Base-by-base conservation (phyloP, 2,888 invertebrate species). In the Taphrorychus bicolor region DNA sequence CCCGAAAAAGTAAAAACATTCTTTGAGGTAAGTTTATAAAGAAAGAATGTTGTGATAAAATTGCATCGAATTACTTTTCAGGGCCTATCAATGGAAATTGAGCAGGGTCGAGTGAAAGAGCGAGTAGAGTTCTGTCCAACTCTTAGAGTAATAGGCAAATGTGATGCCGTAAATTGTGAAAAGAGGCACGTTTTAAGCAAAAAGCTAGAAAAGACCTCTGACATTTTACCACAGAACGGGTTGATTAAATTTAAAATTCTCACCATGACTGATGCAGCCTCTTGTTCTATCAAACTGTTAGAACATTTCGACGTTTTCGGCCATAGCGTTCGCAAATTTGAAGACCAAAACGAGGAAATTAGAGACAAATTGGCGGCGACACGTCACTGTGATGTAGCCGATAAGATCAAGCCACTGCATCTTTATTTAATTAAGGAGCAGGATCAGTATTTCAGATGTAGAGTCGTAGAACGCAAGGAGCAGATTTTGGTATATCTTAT, bases 111-210 rank as follows among this genome's bases (percentile, higher is more conserved):
- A 76, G 83, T 85, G 11, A 71, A 81, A 59, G 76, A 75, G 0
- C 76, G 82, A 11, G 79, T 84, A 21, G 83, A 84, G 0, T 75
- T 91, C 9, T 92, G 93, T 76, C 82, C 85, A 16, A 84, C 82
- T 62, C 74, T 91, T 2, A 84, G 91, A 66, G 82, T 87, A 22
- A 86, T 90, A 72, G 92, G 93, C 3, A 82, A 83, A 60, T 93
- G 93, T 76, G 82, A 83, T 2, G 84, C 86, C 70, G 79, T 80
- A 54, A 82, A 83, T 48, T 92, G 92, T 73, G 71, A 78, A 16
- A 83, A 84, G 54, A 85, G 93, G 23, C 93, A 94, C 78, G 81
- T 87, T 3, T 79, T 91, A 9, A 82, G 86, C 65, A 80, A 84
- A 4, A 82, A 82, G 18, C 86, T 89, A 71, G 83, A 85, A 59